phyloP scores from a whole-genome alignment of 53 echinoderm and acorn worm genomes.

The Zoroaster sp. region DNA sequence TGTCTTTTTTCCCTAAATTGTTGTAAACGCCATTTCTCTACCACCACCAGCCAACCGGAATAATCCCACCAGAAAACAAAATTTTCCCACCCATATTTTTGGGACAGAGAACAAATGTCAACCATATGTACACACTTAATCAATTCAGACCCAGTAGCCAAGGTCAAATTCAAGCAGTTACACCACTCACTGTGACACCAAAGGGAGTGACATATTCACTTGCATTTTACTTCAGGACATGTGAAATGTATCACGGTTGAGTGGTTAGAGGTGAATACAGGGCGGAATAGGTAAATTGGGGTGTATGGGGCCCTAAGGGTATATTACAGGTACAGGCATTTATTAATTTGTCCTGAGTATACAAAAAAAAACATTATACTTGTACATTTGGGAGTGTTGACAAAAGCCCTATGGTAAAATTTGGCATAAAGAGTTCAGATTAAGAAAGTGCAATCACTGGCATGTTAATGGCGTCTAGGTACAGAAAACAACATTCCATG shows the following conservation, averaged over 20 bases:
- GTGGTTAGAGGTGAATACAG: neutral
- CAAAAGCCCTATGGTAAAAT: too few relatives aligned
- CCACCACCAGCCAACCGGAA: neutral
- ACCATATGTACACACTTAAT: conserved; percentile 23
- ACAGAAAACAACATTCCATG: too few relatives aligned
- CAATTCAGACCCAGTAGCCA: neutral
- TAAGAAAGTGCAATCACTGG: too few relatives aligned
- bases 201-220: conserved; percentile 5
- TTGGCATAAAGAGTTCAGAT: too few relatives aligned
- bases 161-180: neutral
- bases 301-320: neutral
- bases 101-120: conserved; percentile 1
- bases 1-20: too few relatives aligned
- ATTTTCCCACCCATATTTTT: neutral
- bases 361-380: too few relatives aligned
- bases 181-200: neutral
- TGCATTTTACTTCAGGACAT: neutral
- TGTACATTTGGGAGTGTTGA: too few relatives aligned
- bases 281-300: neutral
- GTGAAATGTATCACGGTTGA: conserved; percentile 9
- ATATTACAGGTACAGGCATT: neutral
- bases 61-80: neutral
- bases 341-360: neutral
- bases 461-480: too few relatives aligned
- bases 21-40: neutral